Base-by-base conservation (phyloP, 2,797 vertebrate genomes). In the Alosa sapidissima region DNA sequence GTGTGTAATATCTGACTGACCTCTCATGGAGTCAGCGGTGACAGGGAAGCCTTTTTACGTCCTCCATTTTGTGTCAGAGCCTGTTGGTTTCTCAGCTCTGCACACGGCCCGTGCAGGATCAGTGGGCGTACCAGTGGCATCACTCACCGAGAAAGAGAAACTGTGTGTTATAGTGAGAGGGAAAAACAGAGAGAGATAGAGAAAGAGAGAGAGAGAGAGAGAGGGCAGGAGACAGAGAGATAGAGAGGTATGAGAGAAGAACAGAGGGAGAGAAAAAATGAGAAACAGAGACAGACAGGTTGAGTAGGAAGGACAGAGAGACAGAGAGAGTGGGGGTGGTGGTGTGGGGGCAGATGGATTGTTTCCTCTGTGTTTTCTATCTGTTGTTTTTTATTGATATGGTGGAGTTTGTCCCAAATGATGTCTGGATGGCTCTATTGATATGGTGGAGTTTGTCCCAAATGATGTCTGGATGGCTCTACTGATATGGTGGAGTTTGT, bases 401-500 rank as follows among this genome's bases (percentile, higher is more conserved):
- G 87, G 85, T 86, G 81, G 88, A 88, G 28, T 28, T 28, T 28
- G 28, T 28, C 28, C 28, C 28, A 28, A 28, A 28, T 28, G 0
- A 28, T 28, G 28, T 28, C 28, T 28, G 28, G 28, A 28, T 28
- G 28, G 28, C 28, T 91, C 89, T 93, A 14, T 94, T 91, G 90
- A 93, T 90, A 89, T 88, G 87, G 85, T 86, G 81, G 88, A 88
- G 28, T 28, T 28, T 28, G 28, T 28, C 28, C 28, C 28, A 28
- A 28, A 28, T 28, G 0, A 28, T 28, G 28, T 28, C 28, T 28
- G 28, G 28, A 28, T 28, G 28, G 28, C 28, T 91, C 89, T 93
- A 14, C 94, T 91, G 90, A 93, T 90, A 89, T 88, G 87, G 85
- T 86, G 81, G 88, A 88, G 84, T 90, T 93, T 92, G 11, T 75